Conservation (phyloP, 2,888 invertebrate genomes). For the Podotricha telesiphe region DNA sequence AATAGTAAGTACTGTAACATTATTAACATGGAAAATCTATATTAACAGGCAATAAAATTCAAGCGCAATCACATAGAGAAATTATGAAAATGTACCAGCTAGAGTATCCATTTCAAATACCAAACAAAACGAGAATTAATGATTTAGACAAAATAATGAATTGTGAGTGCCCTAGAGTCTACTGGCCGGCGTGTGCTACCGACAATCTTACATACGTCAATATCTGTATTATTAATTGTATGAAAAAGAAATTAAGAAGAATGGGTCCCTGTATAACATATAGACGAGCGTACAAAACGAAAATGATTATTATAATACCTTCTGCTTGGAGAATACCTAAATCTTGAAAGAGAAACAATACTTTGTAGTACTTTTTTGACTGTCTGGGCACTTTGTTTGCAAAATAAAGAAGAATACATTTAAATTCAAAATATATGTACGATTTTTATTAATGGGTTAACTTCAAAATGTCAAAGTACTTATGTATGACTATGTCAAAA, state of each 20-base stretch:
- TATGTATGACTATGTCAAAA: too few relatives aligned
- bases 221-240: conserved; percentile 52
- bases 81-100: conserved; percentile 32
- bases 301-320: conserved; percentile 29
- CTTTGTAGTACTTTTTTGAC: background rate
- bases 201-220: conserved; percentile 53
- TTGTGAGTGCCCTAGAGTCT: conserved; percentile 54
- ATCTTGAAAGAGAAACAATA: background rate
- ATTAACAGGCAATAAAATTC: background rate
- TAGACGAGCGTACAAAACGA: conserved; percentile 42
- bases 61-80: background rate
- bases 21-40: background rate
- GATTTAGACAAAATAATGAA: conserved; percentile 32
- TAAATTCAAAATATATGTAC: too few relatives aligned
- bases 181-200: conserved; percentile 51
- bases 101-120: conserved; percentile 33
- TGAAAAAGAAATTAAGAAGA: conserved; percentile 39
- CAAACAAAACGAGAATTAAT: conserved; percentile 26
- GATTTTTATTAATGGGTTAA: too few relatives aligned
- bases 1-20: background rate
- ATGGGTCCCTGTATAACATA: conserved; percentile 54
- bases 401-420: too few relatives aligned
- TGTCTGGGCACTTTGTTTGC: too few relatives aligned
- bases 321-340: conserved; percentile 30
- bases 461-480: too few relatives aligned